phyloP scores from a whole-genome alignment of 2,113 vertebrate genomes.

The Macquaria ambigua region DNA sequence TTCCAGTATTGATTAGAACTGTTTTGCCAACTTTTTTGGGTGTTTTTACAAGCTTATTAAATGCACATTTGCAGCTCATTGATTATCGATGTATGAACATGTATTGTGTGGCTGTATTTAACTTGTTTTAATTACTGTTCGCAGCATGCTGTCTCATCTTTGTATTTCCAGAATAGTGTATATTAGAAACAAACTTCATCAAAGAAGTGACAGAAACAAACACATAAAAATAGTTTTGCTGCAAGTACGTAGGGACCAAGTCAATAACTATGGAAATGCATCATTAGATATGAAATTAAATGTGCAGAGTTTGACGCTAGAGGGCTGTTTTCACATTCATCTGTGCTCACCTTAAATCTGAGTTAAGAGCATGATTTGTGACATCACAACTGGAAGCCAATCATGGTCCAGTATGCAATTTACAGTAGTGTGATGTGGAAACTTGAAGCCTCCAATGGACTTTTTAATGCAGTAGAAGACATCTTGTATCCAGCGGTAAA shows the following conservation, averaged over 20 bases:
- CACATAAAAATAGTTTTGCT: background rate
- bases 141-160: background rate
- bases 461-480: background rate
- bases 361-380: background rate
- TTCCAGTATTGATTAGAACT: no score
- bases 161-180: no score
- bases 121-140: background rate
- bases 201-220: no score
- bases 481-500: background rate
- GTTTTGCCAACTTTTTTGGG: no score
- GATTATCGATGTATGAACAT: no score
- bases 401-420: background rate
- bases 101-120: no score
- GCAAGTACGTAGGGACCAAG: background rate
- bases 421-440: background rate
- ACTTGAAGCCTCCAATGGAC: background rate
- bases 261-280: background rate
- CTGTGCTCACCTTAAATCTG: background rate
- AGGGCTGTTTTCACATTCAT: background rate
- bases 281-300: background rate
- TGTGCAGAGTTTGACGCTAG: background rate
- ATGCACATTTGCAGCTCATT: no score
- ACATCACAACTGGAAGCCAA: background rate
- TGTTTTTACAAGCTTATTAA: no score
- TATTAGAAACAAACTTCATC: background rate